Base-by-base conservation (phyloP, 2,797 vertebrate species). In the Schizothorax lantsangensis region DNA sequence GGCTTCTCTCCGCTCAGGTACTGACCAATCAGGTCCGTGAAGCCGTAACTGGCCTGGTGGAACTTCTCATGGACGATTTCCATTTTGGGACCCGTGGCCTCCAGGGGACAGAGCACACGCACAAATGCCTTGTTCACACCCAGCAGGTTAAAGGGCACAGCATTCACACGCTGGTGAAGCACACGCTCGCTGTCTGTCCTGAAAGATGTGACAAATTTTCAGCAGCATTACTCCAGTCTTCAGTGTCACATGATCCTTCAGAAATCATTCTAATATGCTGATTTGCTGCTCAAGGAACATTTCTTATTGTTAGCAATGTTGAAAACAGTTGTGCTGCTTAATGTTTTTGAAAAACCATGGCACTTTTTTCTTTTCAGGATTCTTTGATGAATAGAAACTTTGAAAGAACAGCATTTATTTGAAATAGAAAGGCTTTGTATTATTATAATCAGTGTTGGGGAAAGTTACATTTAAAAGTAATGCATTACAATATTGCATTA, bases 1-100 rank as follows among this genome's bases (percentile, higher is more conserved):
- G 96, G 94, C 86, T 98, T 98, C 92, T 97, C 96, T 14, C 97
- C 97, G 0, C 95, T 96, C 85, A 98, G 88, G 91, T 96, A 97
- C 89, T 97, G 96, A 88, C 95, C 93, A 10, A 97, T 89, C 40
- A 97, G 90, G 91, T 97, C 96, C 0, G 91, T 91, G 66, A 97
- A 95, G 86, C 95, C 84, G 0, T 94, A 95, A 10, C 89, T 93
- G 0, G 95, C 95, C 91, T 96, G 96, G 90, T 97, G 95, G 93
- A 97, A 98, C 84, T 95, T 96, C 91, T 98, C 96, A 0, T 97
- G 94, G 74, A 95, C 95, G 0, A 93, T 91, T 91, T 97, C 96
- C 93, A 96, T 93, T 0, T 96, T 91, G 43, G 94, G 90, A n/a
- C 94, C 94, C 0, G 92, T 79, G 0, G 97, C 97, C 88, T 93